Evolutionary conservation across 2,797 vertebrate genomes (phyloP).

Genomic region (Enteromius mattozi): DNA sequence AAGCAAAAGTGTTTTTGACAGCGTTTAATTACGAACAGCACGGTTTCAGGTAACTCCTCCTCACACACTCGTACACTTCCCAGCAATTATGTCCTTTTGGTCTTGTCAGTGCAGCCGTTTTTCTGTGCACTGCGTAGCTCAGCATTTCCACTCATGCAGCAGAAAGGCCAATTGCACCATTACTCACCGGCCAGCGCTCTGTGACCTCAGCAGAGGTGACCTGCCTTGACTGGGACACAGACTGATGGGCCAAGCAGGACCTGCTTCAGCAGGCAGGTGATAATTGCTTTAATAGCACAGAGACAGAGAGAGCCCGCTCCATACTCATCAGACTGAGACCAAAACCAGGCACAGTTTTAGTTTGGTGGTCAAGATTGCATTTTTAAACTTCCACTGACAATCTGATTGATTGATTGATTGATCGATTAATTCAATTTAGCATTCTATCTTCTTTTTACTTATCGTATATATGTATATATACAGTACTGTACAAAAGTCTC

Average conservation of each 20-base stretch:
- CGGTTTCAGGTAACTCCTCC: constrained; percentile 44
- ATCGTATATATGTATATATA: no score
- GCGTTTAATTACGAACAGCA: constrained; percentile 65
- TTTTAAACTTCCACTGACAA: not conserved
- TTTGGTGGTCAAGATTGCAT: not conserved
- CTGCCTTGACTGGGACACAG: constrained; percentile 30
- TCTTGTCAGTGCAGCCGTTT: constrained; percentile 54
- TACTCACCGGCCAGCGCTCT: constrained; percentile 56
- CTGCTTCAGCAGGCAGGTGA: constrained; percentile 13
- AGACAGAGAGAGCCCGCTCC: not conserved
- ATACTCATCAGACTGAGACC: not conserved
- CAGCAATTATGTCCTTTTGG: constrained; percentile 59
- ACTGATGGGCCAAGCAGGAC: constrained; percentile 22
- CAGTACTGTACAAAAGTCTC: no score
- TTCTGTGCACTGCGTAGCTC: constrained; percentile 47
- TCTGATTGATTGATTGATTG: no score
- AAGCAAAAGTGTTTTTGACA: constrained; percentile 59
- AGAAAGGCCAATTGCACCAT: constrained; percentile 65
- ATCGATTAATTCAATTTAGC: no score
- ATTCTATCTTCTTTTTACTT: no score
- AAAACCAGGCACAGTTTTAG: not conserved
- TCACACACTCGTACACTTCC: constrained; percentile 50
- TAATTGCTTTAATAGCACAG: constrained; percentile 36
- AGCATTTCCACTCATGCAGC: constrained; percentile 32
- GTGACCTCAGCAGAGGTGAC: constrained; percentile 35